phyloP scores from a whole-genome alignment of 2,888 invertebrate species.

The Chrysopilus asiliformis region DNA sequence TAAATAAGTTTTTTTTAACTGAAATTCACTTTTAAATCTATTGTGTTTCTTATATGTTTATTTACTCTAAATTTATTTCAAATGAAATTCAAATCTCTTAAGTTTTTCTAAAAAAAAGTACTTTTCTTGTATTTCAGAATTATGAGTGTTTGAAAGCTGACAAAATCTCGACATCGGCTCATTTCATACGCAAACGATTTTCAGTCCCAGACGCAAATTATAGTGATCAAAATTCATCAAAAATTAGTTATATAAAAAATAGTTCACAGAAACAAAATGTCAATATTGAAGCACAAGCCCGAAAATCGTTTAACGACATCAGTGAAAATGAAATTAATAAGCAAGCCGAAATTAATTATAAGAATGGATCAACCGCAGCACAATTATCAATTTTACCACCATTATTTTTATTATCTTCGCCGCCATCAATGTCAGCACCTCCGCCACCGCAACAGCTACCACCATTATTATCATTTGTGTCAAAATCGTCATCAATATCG shows the following conservation, averaged over 20 bases:
- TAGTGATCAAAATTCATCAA: no score
- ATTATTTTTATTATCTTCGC: background rate
- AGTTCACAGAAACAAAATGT: conserved; percentile 4
- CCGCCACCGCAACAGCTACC: conserved; percentile 4
- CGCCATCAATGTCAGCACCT: background rate
- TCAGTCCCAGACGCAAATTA: no score
- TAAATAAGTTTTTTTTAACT: no score
- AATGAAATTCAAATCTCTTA: no score
- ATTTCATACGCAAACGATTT: no score
- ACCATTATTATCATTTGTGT: conserved; percentile 6
- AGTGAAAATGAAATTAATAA: conserved; percentile 14
- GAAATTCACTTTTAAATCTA: no score
- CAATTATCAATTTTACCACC: background rate
- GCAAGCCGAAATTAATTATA: background rate
- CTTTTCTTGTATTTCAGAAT: no score
- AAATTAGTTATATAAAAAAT: conserved; percentile 10
- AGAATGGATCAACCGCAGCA: background rate
- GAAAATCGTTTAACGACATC: conserved; percentile 13
- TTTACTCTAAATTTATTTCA: no score
- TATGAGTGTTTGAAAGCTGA: no score
- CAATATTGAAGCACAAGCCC: conserved; percentile 1
- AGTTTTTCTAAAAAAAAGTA: no score
- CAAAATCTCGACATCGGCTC: no score
- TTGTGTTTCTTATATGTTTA: no score
- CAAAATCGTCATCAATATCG: conserved; percentile 1